Conservation (phyloP, 2,888 invertebrate genomes). For the Bombylius discolor region DNA sequence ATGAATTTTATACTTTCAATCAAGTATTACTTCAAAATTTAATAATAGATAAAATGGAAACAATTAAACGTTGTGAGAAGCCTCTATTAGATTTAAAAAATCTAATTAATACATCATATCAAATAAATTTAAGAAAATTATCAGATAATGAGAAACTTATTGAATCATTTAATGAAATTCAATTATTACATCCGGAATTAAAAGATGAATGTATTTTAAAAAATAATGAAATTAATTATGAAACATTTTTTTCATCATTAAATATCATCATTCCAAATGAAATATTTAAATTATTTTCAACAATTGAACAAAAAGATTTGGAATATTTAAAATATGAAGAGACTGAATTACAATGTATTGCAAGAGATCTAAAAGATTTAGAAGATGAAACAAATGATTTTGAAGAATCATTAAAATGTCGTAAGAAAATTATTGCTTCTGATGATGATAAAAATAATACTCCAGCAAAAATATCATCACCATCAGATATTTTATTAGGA, state of each 20-base stretch:
- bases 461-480: not conserved
- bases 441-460: not conserved
- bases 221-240: constrained; percentile 10
- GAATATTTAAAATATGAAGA: not conserved
- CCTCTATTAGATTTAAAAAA: constrained; percentile 20
- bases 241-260: constrained; percentile 1
- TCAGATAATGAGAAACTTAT: constrained; percentile 22
- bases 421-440: not conserved
- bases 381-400: constrained; percentile 23
- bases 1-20: constrained; percentile 15
- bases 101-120: constrained; percentile 23
- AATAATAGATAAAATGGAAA: constrained; percentile 13
- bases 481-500: not conserved
- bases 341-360: not conserved
- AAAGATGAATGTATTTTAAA: not conserved
- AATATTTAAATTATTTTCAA: not conserved
- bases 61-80: constrained; percentile 3
- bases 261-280: constrained; percentile 1
- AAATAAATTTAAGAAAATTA: constrained; percentile 20
- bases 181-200: constrained; percentile 11
- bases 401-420: not conserved
- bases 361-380: constrained; percentile 20
- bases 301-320: not conserved
- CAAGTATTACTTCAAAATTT: constrained; percentile 13
- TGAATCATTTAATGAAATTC: constrained; percentile 18